Base-by-base conservation (phyloP, 2,888 invertebrate species). In the Nemotelus nigrinus region DNA sequence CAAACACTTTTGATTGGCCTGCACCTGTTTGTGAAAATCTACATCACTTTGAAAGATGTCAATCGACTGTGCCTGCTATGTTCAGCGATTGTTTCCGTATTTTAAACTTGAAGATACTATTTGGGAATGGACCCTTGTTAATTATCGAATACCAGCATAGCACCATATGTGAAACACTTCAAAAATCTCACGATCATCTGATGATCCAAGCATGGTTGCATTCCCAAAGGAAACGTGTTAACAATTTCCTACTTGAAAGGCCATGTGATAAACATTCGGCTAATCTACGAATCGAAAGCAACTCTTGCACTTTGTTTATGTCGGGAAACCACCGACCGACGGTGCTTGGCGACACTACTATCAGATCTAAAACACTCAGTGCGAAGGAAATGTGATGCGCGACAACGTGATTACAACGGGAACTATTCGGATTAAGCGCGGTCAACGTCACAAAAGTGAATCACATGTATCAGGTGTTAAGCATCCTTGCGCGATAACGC, bases 201-300 rank as follows among this genome's bases (percentile, higher is more conserved):
- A 71, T 57, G 65, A 47, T 65, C 65, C 47, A n/a, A 44, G 10
- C 2, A 8, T 10, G 57, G 6, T 10, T 41, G 71, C 39, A 53
- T 67, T 67, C 8, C 65, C 65, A 48, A 67, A 67, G 50, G 50
- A 47, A 71, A 71, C 55, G 71, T 55, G 55, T 71, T 71, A 68
- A 71, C 55, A 55, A 71, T 71, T 55, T 71, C 71, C 71, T 71
- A 57, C 41, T 71, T 71, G 55, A 71, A 71, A 55, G 41, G 44
- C 71, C 71, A 71, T 71, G 57, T 71, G 71, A 71, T 43, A 6
- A 65, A 71, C 71, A 71, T 55, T 53, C 43, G 57, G 57, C 43
- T 71, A 55, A 71, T 71, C 71, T 65, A 45, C 4, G 41, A 65
- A 65, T 65, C 41, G 55, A 71, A 71, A 55, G 55, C 47, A 71